Percentiles rank a stretch among this genome's conserved stretches.
phyloP scores from a whole-genome alignment of 2,113 vertebrate genomes.

The Copsychus sechellarum region DNA sequence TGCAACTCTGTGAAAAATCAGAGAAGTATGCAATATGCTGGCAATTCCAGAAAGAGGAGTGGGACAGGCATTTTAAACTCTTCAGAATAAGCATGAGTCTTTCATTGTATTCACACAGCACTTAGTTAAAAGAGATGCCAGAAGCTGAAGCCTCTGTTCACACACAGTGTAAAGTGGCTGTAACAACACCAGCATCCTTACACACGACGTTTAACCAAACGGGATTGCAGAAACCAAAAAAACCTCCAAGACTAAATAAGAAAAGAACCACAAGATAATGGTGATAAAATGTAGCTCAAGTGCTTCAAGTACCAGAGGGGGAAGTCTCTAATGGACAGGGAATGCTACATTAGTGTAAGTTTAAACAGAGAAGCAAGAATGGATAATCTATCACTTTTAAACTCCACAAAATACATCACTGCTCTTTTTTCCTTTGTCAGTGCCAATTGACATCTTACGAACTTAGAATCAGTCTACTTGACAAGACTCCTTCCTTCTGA shows the following conservation, averaged over 20 bases:
- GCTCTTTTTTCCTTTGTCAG: background rate
- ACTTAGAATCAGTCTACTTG: background rate
- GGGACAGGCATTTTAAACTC: background rate
- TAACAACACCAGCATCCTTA: background rate
- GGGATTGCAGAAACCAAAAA: background rate
- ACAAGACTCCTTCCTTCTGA: background rate
- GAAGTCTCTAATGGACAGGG: background rate
- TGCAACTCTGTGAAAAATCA: background rate
- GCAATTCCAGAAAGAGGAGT: background rate
- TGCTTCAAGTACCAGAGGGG: background rate
- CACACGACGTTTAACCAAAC: background rate
- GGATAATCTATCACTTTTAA: background rate
- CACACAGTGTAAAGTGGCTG: accelerated
- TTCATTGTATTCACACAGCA: background rate
- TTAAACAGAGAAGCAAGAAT: background rate
- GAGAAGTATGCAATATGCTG: background rate
- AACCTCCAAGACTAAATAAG: background rate
- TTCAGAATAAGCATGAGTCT: background rate
- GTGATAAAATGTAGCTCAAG: background rate
- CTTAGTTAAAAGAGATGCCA: background rate
- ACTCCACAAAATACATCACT: background rate
- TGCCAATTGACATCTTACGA: background rate
- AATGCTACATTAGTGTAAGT: background rate
- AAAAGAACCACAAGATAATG: background rate
- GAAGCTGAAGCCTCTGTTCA: background rate